phyloP scores from a whole-genome alignment of 2,113 vertebrate genomes.

The Myxocyprinus asiaticus region DNA sequence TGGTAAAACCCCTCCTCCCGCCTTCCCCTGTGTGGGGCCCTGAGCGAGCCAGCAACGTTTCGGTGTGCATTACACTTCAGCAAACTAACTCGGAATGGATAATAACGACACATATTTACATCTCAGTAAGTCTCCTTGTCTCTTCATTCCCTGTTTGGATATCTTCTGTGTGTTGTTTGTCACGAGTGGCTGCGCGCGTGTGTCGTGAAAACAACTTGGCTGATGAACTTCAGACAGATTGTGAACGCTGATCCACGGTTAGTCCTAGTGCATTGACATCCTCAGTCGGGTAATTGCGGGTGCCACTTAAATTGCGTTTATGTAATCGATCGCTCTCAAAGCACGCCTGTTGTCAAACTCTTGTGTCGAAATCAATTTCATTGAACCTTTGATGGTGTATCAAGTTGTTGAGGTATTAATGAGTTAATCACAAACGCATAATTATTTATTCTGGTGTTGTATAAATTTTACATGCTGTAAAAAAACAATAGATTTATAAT shows the following conservation, averaged over 20 bases:
- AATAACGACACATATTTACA: slow-evolving; percentile 75
- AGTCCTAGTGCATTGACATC: slow-evolving; percentile 40
- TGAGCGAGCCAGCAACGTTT: slow-evolving; percentile 62
- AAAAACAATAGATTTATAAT: too few relatives aligned
- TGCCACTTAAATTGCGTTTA: slow-evolving; percentile 77
- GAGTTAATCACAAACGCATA: too few relatives aligned
- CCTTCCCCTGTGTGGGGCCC: slow-evolving; percentile 75
- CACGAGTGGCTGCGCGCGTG: not conserved
- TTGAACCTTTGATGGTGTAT: too few relatives aligned
- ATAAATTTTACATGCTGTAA: too few relatives aligned
- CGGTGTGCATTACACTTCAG: slow-evolving; percentile 59
- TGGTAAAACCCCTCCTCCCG: slow-evolving; percentile 67
- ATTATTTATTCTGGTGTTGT: too few relatives aligned
- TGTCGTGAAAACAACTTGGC: not conserved
- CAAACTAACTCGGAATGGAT: slow-evolving; percentile 72
- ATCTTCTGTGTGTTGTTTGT: not conserved
- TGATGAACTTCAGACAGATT: slow-evolving; percentile 26
- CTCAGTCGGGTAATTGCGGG: slow-evolving; percentile 74
- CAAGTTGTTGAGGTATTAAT: too few relatives aligned
- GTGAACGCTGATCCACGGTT: not conserved
- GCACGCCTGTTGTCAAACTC: slow-evolving; percentile 61
- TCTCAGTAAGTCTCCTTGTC: slow-evolving; percentile 72
- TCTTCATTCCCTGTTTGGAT: not conserved
- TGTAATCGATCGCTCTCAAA: slow-evolving; percentile 76
- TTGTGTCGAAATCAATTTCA: slow-evolving; percentile 58